Percentiles rank a stretch among this genome's conserved stretches.
These are phyloP conservation scores for Dipodomys ordii DNA, from an alignment of 2,113 vertebrate species.

Conservation along the genomic window DNA sequence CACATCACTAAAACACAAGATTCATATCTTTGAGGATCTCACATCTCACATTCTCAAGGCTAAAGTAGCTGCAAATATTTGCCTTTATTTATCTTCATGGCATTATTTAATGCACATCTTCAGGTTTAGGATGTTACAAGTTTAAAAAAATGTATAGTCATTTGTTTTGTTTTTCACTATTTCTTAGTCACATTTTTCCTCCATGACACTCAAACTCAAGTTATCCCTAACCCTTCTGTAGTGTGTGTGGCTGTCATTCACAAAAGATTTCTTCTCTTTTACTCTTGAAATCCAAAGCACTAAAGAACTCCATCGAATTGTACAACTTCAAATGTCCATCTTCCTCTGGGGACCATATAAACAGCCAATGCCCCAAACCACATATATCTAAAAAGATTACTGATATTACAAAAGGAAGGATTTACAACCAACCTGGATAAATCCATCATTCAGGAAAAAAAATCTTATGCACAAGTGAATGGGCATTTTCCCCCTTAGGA, in stretches of 20 bases:
- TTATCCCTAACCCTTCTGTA: background rate
- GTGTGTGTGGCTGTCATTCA: background rate
- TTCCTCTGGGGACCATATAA: background rate
- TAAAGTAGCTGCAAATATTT: background rate
- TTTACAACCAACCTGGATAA: background rate
- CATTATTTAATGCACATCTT: background rate
- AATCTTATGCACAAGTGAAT: background rate
- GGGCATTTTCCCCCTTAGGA: background rate
- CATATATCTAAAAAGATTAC: background rate
- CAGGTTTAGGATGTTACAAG: background rate
- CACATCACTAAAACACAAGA: background rate
- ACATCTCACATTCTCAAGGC: background rate
- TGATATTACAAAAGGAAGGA: conserved; percentile 32
- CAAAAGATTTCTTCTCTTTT: background rate
- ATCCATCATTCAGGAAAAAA: conserved; percentile 22
- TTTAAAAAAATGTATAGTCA: background rate
- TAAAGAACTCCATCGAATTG: background rate
- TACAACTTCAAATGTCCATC: background rate
- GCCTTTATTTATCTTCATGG: background rate
- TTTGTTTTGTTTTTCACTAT: background rate
- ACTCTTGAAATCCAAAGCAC: background rate
- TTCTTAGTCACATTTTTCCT: background rate
- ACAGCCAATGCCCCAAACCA: background rate
- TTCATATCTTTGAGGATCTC: background rate
- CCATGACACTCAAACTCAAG: background rate